A percentile compares a stretch with the other conserved stretches of the same genome.
Conservation (phyloP, 2,888 invertebrate species). For the Phymatocera aterrima region DNA sequence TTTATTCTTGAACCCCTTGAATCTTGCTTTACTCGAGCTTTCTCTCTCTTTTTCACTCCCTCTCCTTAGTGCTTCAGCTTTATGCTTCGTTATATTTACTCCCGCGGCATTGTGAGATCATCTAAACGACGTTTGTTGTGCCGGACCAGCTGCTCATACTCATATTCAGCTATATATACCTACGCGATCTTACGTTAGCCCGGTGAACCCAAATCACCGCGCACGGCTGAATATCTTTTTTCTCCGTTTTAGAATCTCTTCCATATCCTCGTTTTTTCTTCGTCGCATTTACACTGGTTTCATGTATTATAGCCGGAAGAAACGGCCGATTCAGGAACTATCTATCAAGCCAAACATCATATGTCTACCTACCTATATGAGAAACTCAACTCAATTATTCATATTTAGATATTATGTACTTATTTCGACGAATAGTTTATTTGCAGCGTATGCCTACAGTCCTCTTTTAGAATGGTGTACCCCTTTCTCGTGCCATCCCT, state of each 20-base stretch:
- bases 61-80: too few relatives aligned
- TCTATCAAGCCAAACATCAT: too few relatives aligned
- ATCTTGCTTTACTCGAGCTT: slow-evolving; percentile 17
- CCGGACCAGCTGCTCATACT: slow-evolving; percentile 12
- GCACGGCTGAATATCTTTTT: neutral
- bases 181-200: slow-evolving; percentile 16
- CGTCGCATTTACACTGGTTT: too few relatives aligned
- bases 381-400: neutral
- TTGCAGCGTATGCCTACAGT: neutral
- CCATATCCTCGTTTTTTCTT: too few relatives aligned
- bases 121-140: slow-evolving; percentile 58
- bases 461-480: neutral
- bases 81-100: slow-evolving; percentile 41
- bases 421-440: neutral
- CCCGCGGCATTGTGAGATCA: slow-evolving; percentile 50
- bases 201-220: neutral
- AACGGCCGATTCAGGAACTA: too few relatives aligned
- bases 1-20: neutral
- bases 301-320: too few relatives aligned
- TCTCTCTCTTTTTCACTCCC: slow-evolving; percentile 44
- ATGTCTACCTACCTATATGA: too few relatives aligned
- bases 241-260: neutral
- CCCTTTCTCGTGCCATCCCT: neutral
- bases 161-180: neutral
- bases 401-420: neutral